Evolutionary conservation across 1,140 invertebrate species (phyloP).

Genomic region (Neuroterus valhalla): DNA sequence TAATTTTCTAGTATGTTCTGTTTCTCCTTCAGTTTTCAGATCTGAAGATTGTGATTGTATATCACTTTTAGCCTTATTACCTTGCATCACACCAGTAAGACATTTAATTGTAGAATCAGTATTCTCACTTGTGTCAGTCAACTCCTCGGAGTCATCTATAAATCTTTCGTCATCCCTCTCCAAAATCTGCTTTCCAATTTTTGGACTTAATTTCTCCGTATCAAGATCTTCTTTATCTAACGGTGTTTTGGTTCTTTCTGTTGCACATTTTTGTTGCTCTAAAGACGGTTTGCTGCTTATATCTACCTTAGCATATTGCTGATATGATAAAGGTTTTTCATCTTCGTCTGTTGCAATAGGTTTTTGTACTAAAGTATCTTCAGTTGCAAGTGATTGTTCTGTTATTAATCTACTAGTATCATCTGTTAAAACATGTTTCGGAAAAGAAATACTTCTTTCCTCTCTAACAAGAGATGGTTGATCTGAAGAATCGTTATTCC

Average conservation of each 20-base stretch:
- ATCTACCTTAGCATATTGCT: neutral
- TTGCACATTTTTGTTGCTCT: neutral
- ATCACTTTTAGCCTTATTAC: neutral
- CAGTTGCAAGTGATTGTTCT: neutral
- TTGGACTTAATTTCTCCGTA: conserved; percentile 6
- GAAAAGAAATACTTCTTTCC: neutral
- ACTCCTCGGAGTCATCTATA: conserved; percentile 1
- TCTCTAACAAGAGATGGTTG: neutral
- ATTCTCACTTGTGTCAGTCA: conserved; percentile 19
- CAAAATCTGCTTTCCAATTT: conserved; percentile 7
- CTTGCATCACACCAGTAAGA: neutral
- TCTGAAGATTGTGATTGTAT: neutral
- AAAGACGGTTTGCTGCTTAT: neutral
- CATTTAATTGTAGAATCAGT: neutral
- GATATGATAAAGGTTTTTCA: neutral
- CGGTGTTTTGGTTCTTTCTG: conserved; percentile 4
- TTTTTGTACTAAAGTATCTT: too few species aligned
- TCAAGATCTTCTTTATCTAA: conserved; percentile 9
- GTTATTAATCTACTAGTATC: too few species aligned
- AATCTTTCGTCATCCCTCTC: neutral
- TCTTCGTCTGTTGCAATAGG: neutral
- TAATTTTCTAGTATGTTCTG: conserved; percentile 34
- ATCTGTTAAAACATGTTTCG: too few species aligned
- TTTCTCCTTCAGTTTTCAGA: conserved; percentile 15
- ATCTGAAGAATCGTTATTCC: too few species aligned